Evolutionary conservation across 1,140 invertebrate species (phyloP).

Genomic region (roundworm (Caenorhabditis elegans)): DNA sequence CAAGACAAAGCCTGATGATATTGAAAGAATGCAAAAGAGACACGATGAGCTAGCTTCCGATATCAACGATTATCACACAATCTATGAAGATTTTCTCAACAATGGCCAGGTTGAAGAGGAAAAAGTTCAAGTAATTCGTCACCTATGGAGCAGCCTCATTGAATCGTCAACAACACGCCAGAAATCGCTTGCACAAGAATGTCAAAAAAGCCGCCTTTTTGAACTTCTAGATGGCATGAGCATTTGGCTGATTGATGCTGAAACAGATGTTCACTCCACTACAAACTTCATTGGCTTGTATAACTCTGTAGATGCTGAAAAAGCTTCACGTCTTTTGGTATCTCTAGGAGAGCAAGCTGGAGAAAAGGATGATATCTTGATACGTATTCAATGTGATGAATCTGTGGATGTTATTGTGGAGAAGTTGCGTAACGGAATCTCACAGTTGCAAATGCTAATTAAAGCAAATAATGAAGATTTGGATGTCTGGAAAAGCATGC

Average conservation of each 20-base stretch:
- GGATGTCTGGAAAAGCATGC: not conserved
- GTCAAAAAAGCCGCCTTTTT: not conserved
- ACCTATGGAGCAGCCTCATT: not conserved
- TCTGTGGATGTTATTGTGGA: not conserved
- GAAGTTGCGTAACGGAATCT: not conserved
- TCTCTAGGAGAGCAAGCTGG: not conserved
- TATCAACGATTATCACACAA: not conserved
- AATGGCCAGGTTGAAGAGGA: not conserved
- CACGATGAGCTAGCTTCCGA: not conserved
- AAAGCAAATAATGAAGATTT: not conserved
- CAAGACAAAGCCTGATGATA: not conserved
- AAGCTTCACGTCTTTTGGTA: not conserved
- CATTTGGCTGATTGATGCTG: not conserved
- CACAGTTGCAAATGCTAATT: not conserved
- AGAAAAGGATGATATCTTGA: not conserved
- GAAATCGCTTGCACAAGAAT: not conserved
- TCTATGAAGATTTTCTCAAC: not conserved
- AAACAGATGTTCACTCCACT: not conserved
- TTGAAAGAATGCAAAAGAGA: not conserved
- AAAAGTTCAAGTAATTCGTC: not conserved
- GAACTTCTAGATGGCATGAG: not conserved
- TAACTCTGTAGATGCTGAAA: not conserved
- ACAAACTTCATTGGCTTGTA: not conserved
- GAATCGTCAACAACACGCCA: not conserved
- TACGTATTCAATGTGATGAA: not conserved